Evolutionary conservation across 2,797 vertebrate species (phyloP).

Genomic region (Cyclura pinguis): DNA sequence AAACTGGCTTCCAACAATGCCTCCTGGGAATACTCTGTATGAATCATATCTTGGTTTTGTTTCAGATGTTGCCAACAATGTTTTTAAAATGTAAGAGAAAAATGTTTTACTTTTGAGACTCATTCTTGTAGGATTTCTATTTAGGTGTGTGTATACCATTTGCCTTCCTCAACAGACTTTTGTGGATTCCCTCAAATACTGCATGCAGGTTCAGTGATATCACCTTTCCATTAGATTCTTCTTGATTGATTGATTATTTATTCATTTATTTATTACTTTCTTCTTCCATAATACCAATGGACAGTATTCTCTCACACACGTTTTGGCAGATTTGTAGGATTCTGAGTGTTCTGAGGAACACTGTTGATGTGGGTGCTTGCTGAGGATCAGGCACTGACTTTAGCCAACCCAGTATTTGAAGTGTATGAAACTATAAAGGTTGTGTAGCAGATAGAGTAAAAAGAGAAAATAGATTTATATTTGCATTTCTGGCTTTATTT

Average conservation of each 20-base stretch:
- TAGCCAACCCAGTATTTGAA: neutral
- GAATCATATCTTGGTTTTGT: neutral
- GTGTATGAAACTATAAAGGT: neutral
- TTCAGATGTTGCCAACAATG: neutral
- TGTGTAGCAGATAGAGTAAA: neutral
- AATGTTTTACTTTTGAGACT: neutral
- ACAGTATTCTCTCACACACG: too few relatives aligned
- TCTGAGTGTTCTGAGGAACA: too few relatives aligned
- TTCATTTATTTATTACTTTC: too few relatives aligned
- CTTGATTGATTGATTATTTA: neutral
- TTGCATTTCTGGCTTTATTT: neutral
- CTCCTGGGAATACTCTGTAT: neutral
- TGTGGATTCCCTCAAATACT: neutral
- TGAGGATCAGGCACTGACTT: neutral
- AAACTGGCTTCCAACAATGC: neutral
- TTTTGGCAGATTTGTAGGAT: neutral
- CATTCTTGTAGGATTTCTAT: neutral
- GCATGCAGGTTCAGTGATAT: neutral
- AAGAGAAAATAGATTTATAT: accelerated
- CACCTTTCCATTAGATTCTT: neutral
- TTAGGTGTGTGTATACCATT: neutral
- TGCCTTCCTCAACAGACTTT: neutral
- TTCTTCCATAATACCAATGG: neutral
- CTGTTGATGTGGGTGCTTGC: neutral
- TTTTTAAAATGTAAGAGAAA: neutral